Evolutionary conservation across 2,888 invertebrate genomes (phyloP), one percentile per base, ranked within the genome.

Genomic region (Sinotaia quadrata): DNA sequence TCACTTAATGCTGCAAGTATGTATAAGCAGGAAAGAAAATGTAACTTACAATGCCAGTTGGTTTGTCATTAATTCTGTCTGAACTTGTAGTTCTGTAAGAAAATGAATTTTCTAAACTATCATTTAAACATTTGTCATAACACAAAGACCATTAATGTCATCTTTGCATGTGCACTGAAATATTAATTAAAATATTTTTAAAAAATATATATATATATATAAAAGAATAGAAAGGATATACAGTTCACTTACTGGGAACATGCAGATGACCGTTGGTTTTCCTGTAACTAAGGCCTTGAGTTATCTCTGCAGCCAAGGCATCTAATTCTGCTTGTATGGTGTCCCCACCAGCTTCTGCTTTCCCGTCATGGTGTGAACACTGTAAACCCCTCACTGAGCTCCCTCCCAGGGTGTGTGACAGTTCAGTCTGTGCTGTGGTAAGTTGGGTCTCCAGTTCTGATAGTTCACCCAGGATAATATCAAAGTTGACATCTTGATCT

Each of bases 401-500:
- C 7, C 59, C 67, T n/a, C 56, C 69, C 24, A 76, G 61, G n/a
- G 70, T 67, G 47, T 68, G 69, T 41, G 74, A 72, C 49, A 83
- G 71, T 63, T 18, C 95, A 94, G 80, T 66, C 61, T 85, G 84
- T 27, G 84, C 81, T 15, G 81, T 82, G 61, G 78, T 84, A n/a
- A 86, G 77, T 74, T 86, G 85, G 15, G 78, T 91, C 89, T 97
- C 98, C 79, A 98, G 91, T 62, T 97, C 95, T 88, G 95, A 96
- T 65, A 98, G 91, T 88, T 98, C 98, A 47, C 96, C 97, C 71
- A 98, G 91, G 82, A 98, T 97, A 68, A 97, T 97, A 89, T 98
- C 98, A 87, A 98, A 91, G 89, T 98, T 98, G 61, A 96, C 95
- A 89, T 98, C 97, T 87, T 96, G 96, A 29, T 95, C 95, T 89